Evolutionary conservation across 2,888 invertebrate genomes (phyloP), one percentile per base, ranked within the genome.

Genomic region (Yponomeuta plumbellus): DNA sequence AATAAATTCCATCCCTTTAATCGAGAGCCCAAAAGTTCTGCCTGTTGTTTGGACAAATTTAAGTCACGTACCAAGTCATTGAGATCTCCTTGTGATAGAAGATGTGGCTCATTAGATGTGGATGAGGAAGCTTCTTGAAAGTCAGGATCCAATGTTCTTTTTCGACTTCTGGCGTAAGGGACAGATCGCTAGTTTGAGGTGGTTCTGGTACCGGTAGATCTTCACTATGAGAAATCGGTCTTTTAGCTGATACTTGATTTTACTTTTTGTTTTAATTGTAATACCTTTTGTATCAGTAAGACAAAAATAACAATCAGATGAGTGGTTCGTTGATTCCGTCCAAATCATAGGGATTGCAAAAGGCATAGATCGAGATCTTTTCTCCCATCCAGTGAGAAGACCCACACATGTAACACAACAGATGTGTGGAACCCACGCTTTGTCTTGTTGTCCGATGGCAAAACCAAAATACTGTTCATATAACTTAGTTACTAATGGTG

Each of bases 381-480:
- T 39, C 11, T 11, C 20, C 62, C 62, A 63, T 11, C 39, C 62
- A 23, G 39, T 39, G 11, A 63, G 39, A 39, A 11, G 5, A 4
- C n/a, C 10, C 13, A 63, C 62, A 20, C 62, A 63, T n/a, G 39
- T 39, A 8, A n/a, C 10, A 34, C 62, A 63, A 39, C 62, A 63
- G 11, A 39, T 34, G 34, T 63, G 61, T 10, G 61, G 61, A 6
- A 13, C 21, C 61, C 61, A 61, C 6, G 20, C 8, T 20, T 63
- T 63, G 21, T 63, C 62, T 26, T 63, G 34, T 34, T 63, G 34
- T 2, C 10, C 39, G 23, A 63, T 39, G 34, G n/a, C 8, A 20
- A 63, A 56, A 52, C 21, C 52, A 56, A 56, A 56, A 65, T 23
- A 26, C 4, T 52, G 11, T 4, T 11, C 10, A 65, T 56, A 44